phyloP scores from a whole-genome alignment of 2,888 invertebrate species.

The Ditylenchus weischeri region DNA sequence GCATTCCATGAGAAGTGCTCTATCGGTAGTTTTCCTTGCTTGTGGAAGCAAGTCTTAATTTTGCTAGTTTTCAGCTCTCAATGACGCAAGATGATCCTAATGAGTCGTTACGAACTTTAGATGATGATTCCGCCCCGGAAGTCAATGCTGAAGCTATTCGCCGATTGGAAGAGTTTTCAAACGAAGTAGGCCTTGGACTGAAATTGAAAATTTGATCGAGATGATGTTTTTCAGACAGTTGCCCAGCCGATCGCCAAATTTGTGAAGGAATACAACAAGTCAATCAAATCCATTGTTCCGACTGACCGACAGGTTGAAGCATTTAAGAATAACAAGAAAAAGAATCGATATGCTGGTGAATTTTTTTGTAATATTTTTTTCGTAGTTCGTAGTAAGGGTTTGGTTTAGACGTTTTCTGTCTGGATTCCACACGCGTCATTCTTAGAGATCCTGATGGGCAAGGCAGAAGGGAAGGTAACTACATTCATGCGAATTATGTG shows the following conservation, averaged over 20 bases:
- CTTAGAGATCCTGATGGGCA: background rate
- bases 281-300: background rate
- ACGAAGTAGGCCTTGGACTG: background rate
- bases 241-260: background rate
- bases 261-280: background rate
- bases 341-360: background rate
- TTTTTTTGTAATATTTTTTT: too few relatives aligned
- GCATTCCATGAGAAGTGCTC: background rate
- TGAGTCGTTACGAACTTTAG: background rate
- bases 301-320: background rate
- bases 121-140: background rate
- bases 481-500: slow-evolving; percentile 53
- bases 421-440: background rate
- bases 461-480: slow-evolving; percentile 37
- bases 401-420: background rate
- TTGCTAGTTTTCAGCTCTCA: background rate
- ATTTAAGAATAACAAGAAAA: background rate
- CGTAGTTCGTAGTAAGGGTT: too few relatives aligned
- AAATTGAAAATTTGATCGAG: too few relatives aligned
- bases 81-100: slow-evolving; percentile 3
- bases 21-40: background rate
- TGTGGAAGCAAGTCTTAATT: background rate
- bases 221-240: background rate
- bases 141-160: background rate
- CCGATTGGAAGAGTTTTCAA: background rate